Conservation (phyloP, 2,888 invertebrate species). For the Drosophila fungiperda region DNA sequence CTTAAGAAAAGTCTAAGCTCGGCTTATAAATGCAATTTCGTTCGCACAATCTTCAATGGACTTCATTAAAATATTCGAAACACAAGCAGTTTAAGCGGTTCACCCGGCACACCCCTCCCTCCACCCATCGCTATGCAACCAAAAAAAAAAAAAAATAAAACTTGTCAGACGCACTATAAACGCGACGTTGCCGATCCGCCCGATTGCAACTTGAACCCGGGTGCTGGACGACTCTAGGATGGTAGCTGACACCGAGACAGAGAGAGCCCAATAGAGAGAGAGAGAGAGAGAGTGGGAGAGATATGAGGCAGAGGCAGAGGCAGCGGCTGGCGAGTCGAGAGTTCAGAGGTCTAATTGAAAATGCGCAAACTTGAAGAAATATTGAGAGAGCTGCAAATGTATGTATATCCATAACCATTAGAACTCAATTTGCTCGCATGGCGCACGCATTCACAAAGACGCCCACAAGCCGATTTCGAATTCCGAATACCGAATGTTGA, state of each 20-base stretch:
- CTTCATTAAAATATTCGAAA: slow-evolving; percentile 81
- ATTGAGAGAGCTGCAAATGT: slow-evolving; percentile 66
- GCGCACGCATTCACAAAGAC: slow-evolving; percentile 58
- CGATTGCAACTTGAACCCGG: slow-evolving; percentile 16
- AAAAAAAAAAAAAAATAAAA: slow-evolving; percentile 27
- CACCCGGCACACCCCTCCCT: background rate
- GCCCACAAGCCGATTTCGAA: slow-evolving; percentile 54
- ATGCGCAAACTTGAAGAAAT: slow-evolving; percentile 77
- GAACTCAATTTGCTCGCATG: slow-evolving; percentile 71
- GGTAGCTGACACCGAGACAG: slow-evolving; percentile 9
- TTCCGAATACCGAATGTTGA: slow-evolving; percentile 1
- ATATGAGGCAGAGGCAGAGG: slow-evolving; percentile 26
- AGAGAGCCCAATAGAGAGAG: slow-evolving; percentile 12
- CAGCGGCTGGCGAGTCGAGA: slow-evolving; percentile 57
- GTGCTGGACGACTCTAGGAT: slow-evolving; percentile 20
- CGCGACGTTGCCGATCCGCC: slow-evolving; percentile 20
- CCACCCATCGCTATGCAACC: background rate
- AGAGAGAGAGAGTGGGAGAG: slow-evolving; percentile 3
- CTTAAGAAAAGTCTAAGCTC: slow-evolving; percentile 61
- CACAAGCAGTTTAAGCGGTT: slow-evolving; percentile 71
- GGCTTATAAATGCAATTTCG: slow-evolving; percentile 80
- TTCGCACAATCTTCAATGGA: slow-evolving; percentile 80
- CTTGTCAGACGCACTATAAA: slow-evolving; percentile 68
- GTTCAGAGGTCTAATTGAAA: slow-evolving; percentile 84
- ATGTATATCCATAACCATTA: slow-evolving; percentile 63